phyloP scores from a whole-genome alignment of 2,113 vertebrate species.

The Clupea harengus region DNA sequence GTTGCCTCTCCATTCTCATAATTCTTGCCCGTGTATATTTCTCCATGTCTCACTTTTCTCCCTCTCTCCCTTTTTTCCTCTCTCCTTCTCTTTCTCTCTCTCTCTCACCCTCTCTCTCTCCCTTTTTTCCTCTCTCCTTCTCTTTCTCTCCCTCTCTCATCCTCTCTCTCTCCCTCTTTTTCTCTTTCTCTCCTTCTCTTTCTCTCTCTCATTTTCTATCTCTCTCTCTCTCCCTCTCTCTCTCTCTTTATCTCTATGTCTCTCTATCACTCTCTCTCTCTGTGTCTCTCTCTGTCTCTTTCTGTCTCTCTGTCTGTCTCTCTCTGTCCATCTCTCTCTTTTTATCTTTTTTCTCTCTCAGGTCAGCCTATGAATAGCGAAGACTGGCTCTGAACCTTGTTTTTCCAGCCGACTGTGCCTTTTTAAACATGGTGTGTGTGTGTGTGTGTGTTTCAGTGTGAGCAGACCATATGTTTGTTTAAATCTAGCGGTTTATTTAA shows the following conservation, averaged over 20 bases:
- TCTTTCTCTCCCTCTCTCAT: neutral
- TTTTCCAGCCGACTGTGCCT: too few relatives aligned
- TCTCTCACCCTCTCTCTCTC: neutral
- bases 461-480: neutral
- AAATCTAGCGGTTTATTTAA: too few relatives aligned
- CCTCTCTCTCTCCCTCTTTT: neutral
- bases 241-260: neutral
- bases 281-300: neutral
- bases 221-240: neutral
- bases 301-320: neutral
- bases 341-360: neutral
- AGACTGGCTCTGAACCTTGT: too few relatives aligned
- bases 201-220: neutral
- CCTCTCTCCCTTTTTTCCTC: neutral
- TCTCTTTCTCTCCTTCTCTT: neutral
- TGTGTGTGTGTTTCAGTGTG: slow-evolving; percentile 45
- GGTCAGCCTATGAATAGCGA: too few relatives aligned
- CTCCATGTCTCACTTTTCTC: neutral
- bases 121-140: neutral
- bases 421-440: neutral
- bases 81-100: neutral
- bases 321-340: neutral
- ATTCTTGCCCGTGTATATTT: slow-evolving; percentile 21
- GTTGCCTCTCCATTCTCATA: too few relatives aligned
- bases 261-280: neutral